Evolutionary conservation across 1,140 invertebrate genomes (phyloP).

Genomic region (Panagrolaimus sp.): DNA sequence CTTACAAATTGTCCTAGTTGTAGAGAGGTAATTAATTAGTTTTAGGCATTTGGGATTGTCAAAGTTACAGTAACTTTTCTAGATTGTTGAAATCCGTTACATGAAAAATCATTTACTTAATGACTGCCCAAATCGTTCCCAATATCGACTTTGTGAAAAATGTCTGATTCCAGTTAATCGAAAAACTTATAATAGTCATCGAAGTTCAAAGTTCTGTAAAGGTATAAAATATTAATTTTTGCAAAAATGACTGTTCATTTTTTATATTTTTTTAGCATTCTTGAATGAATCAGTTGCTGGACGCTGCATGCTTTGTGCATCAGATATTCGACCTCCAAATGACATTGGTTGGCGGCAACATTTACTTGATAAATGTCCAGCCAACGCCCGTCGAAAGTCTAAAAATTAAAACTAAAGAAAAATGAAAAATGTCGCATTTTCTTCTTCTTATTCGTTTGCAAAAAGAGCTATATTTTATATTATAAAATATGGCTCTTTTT

Average conservation of each 20-base stretch:
- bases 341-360: conserved; percentile 28
- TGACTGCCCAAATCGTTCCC: background rate
- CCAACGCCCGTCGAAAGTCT: conserved; percentile 17
- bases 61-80: too few species aligned
- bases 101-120: conserved; percentile 1
- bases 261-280: conserved; percentile 7
- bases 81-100: conserved; percentile 17
- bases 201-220: conserved; percentile 2
- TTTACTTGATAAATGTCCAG: conserved; percentile 22
- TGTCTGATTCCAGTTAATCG: background rate
- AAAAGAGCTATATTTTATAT: too few species aligned
- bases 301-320: conserved; percentile 18
- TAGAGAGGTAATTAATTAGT: conserved; percentile 11
- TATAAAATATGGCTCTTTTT: too few species aligned
- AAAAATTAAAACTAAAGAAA: background rate
- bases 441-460: too few species aligned
- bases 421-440: background rate
- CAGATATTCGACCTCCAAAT: conserved; percentile 23
- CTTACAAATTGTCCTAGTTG: conserved; percentile 24
- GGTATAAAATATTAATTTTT: background rate
- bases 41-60: too few species aligned
- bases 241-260: background rate
- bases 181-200: conserved; percentile 1
- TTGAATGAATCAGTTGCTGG: conserved; percentile 22
- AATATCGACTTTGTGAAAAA: conserved; percentile 6